phyloP scores from a whole-genome alignment of 2,113 vertebrate species.

The Girardinichthys multiradiatus region DNA sequence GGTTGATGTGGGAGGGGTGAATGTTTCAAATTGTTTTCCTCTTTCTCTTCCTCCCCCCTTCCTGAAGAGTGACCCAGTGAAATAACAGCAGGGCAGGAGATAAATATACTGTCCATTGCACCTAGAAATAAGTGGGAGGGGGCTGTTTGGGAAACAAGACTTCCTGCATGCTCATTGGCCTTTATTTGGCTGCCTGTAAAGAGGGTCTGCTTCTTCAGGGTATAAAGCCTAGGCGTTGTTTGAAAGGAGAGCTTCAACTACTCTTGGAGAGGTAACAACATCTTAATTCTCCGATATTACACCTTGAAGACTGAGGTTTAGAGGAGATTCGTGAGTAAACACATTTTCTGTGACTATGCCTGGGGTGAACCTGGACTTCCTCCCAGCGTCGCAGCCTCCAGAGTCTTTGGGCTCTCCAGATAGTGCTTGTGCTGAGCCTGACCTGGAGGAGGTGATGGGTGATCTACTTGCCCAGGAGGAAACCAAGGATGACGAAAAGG shows the following conservation, averaged over 20 bases:
- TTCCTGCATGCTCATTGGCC: slow-evolving; percentile 72
- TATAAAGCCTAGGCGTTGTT: slow-evolving; percentile 72
- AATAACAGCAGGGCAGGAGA: slow-evolving; percentile 67
- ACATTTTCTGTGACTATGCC: slow-evolving; percentile 78
- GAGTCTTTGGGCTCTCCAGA: slow-evolving; percentile 49
- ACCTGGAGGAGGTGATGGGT: slow-evolving; percentile 73
- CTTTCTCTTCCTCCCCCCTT: slow-evolving; percentile 19
- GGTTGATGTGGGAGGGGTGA: slow-evolving; percentile 45
- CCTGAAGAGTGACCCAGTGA: slow-evolving; percentile 49
- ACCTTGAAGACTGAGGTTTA: not conserved
- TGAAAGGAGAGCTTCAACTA: slow-evolving; percentile 20
- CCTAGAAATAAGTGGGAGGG: slow-evolving; percentile 65
- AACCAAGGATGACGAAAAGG: slow-evolving; percentile 16
- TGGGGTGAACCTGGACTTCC: slow-evolving; percentile 80
- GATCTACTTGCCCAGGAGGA: slow-evolving; percentile 66
- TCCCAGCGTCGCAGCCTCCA: slow-evolving; percentile 52
- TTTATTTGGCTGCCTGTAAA: slow-evolving; percentile 40
- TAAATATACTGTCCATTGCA: slow-evolving; percentile 73
- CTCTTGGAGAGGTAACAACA: not conserved
- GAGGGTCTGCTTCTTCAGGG: slow-evolving; percentile 50
- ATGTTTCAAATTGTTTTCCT: slow-evolving; percentile 56
- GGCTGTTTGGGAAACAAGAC: slow-evolving; percentile 69
- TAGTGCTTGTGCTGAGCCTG: slow-evolving; percentile 69
- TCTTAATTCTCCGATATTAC: slow-evolving; percentile 2
- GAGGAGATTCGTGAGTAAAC: not conserved